Evolutionary conservation across 2,888 invertebrate genomes (phyloP), one percentile per base, ranked within the genome.

Genomic region (Gari tellinella): DNA sequence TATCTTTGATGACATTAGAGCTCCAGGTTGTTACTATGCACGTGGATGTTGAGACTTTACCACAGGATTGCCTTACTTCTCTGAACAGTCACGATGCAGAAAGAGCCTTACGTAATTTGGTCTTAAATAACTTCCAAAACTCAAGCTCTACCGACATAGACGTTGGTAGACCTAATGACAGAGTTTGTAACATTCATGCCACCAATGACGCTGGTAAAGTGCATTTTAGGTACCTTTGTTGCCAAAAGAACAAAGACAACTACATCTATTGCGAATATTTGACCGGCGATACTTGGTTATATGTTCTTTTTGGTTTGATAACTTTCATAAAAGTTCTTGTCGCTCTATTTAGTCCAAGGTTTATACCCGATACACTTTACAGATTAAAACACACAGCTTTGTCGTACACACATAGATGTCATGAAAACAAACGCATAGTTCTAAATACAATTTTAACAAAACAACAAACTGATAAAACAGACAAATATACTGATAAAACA

Each of bases 181-280:
- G 37, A 10, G 53, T 53, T 8, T 53, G 53, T 19, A 53, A 53
- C 19, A 17, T 53, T 17, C 53, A 53, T 53, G 38, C 38, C 19
- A n/a, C 17, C 19, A 38, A 53, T 17, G 2, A 0, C 10, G 0
- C 8, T 14, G 37, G 53, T 1, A 10, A 7, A 31, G 37, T 19
- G 14, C 10, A 53, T 17, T 53, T 53, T 19, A 15, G 19, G 1
- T 53, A 38, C 19, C 38, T 17, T n/a, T 53, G 53, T 7, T 53
- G 53, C 38, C 37, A 53, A 0, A 53, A 17, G 12, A 38, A 38
- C 14, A 17, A 53, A 17, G 19, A n/a, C 4, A 14, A 2, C 8
- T 10, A n/a, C 15, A 15, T 53, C 4, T 38, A n/a, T 1, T 53
- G 53, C 31, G 12, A 38, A 4, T 53, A 53, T 38, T 31, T 53